Evolutionary conservation across 2,888 invertebrate genomes (phyloP).

Genomic region (Pachymerium ferrugineum): DNA sequence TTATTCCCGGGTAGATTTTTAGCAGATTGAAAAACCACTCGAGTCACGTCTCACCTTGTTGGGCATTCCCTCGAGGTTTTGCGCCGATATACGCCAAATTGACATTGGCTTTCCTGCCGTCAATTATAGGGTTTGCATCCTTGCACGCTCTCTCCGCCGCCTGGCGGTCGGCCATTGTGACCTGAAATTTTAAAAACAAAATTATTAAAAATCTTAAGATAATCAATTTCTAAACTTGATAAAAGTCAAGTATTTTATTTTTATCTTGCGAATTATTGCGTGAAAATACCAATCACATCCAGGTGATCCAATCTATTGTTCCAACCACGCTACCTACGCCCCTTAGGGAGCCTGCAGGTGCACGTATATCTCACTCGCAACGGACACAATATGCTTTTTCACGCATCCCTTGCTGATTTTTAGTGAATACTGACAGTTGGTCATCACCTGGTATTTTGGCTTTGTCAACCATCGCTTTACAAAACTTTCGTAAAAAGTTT

Average conservation of each 20-base stretch:
- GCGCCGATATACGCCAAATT: conserved; percentile 96
- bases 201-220: not conserved
- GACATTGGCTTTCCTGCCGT: conserved; percentile 96
- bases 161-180: conserved; percentile 92
- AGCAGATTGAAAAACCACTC: too few species aligned
- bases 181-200: conserved; percentile 58
- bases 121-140: conserved; percentile 97
- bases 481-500: not conserved
- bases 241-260: too few species aligned
- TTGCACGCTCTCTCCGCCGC: conserved; percentile 95
- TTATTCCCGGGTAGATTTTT: too few species aligned
- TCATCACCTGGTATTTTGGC: not conserved
- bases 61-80: conserved; percentile 78
- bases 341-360: not conserved
- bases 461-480: not conserved
- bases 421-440: conserved; percentile 3
- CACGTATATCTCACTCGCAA: not conserved
- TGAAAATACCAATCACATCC: too few species aligned
- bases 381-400: not conserved
- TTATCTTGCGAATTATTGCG: too few species aligned
- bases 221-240: too few species aligned
- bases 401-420: not conserved
- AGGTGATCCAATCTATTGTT: too few species aligned
- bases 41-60: conserved; percentile 40
- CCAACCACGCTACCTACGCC: too few species aligned